Base-by-base conservation (phyloP, 2,888 invertebrate species). In the Lottia gigantea region DNA sequence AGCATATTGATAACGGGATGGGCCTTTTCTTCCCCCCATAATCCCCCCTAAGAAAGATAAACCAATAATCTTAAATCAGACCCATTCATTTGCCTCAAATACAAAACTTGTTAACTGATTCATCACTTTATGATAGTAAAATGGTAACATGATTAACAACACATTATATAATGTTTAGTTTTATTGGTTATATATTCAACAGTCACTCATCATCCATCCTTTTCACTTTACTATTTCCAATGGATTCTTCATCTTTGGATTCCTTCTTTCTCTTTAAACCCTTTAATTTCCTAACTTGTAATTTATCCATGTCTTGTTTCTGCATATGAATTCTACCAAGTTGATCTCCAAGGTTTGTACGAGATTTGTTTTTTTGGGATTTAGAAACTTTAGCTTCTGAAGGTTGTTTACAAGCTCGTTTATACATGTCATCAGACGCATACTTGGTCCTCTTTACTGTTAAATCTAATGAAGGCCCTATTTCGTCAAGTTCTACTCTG, bases 241-340 rank as follows among this genome's bases (percentile, higher is more conserved):
- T 23, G 0, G 47, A 11, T 25, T 26, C 26, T 19, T n/a, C 31
- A 31, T 8, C 49, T 16, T 25, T 55, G 23, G 25, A n/a, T 25
- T 26, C 61, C 25, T 31, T 19, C 67, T 71, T 76, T 61, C 76
- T 77, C 76, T 87, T 88, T 62, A 88, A 74, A 45, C 81, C 87
- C 68, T 86, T 87, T 82, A 86, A 76, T 75, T 87, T 87, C 7
- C 87, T 92, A 3, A 95, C 96, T 87, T 97, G 97, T 75, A 98
- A 90, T 78, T 92, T 93, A 68, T 92, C 91, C 46, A 97, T 91
- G 82, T 95, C 93, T 86, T 98, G 98, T 82, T 93, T 93, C 78
- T 95, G 95, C 91, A 99, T 92, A 89, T 99, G 99, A 71, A 99
- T 93, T 67, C 96, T 93, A 62, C 97, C 98, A 84, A 95, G 91